Conservation (phyloP, 2,113 vertebrate species). For the Okapia johnstoni region DNA sequence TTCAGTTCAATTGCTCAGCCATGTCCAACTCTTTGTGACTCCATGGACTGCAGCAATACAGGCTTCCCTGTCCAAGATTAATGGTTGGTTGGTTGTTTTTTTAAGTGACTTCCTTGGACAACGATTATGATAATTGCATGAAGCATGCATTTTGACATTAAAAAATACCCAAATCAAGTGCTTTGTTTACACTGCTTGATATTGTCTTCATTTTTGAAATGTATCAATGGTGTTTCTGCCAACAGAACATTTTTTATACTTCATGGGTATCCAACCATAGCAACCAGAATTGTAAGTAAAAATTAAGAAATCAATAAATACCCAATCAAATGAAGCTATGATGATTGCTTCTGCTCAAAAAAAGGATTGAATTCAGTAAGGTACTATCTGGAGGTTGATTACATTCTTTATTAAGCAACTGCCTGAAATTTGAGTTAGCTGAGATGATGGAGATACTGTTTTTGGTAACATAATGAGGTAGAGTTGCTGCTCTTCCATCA, state of each 20-base stretch:
- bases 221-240: neutral
- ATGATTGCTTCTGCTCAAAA: neutral
- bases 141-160: neutral
- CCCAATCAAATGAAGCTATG: neutral
- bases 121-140: neutral
- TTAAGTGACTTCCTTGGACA: neutral
- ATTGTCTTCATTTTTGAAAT: neutral
- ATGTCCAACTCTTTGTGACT: neutral
- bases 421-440: neutral
- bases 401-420: neutral
- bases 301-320: neutral
- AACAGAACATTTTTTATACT: neutral
- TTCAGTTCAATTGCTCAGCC: neutral
- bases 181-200: neutral
- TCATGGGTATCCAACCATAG: neutral
- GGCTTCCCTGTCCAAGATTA: neutral
- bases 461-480: neutral
- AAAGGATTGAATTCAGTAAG: neutral
- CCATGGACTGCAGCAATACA: neutral
- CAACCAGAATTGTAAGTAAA: neutral
- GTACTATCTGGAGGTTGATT: neutral
- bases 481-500: neutral
- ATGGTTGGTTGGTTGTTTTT: neutral
- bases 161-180: neutral
- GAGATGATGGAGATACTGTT: neutral